Conservation (phyloP, 2,888 invertebrate genomes). For the Liopterus haemorrhoidalis region DNA sequence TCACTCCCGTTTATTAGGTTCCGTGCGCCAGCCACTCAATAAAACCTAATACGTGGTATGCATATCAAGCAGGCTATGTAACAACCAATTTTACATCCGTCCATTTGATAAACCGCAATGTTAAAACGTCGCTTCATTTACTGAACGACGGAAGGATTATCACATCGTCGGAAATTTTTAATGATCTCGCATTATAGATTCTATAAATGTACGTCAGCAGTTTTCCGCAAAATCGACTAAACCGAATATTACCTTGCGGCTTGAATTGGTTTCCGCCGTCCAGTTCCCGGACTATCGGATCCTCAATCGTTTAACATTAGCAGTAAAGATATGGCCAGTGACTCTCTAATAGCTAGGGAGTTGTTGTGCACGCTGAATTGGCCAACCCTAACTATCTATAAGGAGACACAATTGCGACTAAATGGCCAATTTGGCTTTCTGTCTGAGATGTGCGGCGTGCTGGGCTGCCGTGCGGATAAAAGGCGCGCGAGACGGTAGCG, state of each 20-base stretch:
- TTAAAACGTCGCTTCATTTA: slow-evolving; percentile 2
- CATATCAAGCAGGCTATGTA: slow-evolving; percentile 22
- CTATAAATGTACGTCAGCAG: too few relatives aligned
- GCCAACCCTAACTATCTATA: slow-evolving; percentile 14
- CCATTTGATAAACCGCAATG: background rate
- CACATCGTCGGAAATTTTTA: slow-evolving; percentile 15
- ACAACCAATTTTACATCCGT: background rate
- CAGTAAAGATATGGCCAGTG: slow-evolving; percentile 14
- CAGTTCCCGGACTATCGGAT: slow-evolving; percentile 16
- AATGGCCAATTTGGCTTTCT: slow-evolving; percentile 20
- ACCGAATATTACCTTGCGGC: slow-evolving; percentile 19
- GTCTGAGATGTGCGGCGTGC: slow-evolving; percentile 13
- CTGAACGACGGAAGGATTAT: slow-evolving; percentile 6
- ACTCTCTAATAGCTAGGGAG: slow-evolving; percentile 6
- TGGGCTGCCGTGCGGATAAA: too few relatives aligned
- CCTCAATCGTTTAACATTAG: slow-evolving; percentile 4
- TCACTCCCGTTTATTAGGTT: slow-evolving; percentile 38
- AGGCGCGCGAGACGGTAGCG: too few relatives aligned
- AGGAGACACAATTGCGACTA: slow-evolving; percentile 16
- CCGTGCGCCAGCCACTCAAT: slow-evolving; percentile 35
- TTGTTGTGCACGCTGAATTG: too few relatives aligned
- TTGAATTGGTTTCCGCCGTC: slow-evolving; percentile 14
- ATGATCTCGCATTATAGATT: too few relatives aligned
- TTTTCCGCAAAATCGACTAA: slow-evolving; percentile 13
- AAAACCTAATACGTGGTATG: slow-evolving; percentile 37